Conservation (phyloP, 2,797 vertebrate species). For the Sylvia borin region DNA sequence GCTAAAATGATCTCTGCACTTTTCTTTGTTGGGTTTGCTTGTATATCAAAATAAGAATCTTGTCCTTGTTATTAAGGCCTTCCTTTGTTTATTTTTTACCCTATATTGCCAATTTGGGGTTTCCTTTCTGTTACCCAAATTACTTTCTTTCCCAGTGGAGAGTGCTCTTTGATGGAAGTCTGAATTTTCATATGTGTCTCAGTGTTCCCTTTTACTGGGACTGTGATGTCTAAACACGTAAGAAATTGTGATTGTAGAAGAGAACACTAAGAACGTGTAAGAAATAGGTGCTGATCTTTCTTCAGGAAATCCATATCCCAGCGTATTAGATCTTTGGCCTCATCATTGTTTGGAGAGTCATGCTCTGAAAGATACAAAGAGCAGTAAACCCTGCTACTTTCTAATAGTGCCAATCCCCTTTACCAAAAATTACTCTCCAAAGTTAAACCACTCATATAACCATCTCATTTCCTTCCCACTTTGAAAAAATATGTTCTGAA, state of each 20-base stretch:
- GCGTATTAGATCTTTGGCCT: not conserved
- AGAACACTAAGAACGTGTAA: not conserved
- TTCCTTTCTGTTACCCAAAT: not conserved
- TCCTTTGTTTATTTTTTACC: not conserved
- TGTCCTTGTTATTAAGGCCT: not conserved
- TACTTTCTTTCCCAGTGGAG: not conserved
- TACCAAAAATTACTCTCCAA: not conserved
- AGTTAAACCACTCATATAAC: not conserved
- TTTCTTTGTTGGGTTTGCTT: not conserved
- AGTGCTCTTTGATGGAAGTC: not conserved
- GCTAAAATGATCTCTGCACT: not conserved
- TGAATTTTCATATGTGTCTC: not conserved
- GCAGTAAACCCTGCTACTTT: not conserved
- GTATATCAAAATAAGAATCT: not conserved
- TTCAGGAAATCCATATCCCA: not conserved
- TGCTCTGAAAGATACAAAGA: not conserved
- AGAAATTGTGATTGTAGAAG: not conserved
- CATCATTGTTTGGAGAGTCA: accelerated
- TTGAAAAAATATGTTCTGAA: not conserved
- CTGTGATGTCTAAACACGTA: not conserved
- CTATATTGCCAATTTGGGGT: not conserved
- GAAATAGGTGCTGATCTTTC: not conserved
- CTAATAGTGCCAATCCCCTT: not conserved
- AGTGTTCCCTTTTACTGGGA: not conserved
- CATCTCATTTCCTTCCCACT: not conserved